Evolutionary conservation across 2,888 invertebrate species (phyloP).

Genomic region (Linnaemya tessellans): DNA sequence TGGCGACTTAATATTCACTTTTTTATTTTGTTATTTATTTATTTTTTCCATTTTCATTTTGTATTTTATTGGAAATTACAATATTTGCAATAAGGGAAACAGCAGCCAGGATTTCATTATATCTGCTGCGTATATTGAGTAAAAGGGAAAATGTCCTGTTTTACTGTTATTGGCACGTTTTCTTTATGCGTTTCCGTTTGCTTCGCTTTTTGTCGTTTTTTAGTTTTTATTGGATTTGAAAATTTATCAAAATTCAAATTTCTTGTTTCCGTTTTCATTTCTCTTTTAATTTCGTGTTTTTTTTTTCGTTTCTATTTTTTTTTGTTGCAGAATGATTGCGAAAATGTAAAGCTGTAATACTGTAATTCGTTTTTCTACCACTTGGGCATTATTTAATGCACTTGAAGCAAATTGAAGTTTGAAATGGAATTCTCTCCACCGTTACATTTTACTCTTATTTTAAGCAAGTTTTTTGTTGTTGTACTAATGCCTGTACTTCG

Average conservation of each 20-base stretch:
- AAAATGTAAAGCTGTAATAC: constrained; percentile 42
- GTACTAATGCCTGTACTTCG: too few relatives aligned
- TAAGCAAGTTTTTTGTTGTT: background rate
- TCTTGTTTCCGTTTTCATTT: constrained; percentile 69
- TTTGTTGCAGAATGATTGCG: constrained; percentile 24
- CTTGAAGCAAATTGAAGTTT: constrained; percentile 71
- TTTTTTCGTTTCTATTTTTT: background rate
- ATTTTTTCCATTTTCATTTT: background rate
- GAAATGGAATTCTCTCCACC: constrained; percentile 31
- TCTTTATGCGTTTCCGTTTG: constrained; percentile 67
- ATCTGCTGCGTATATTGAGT: constrained; percentile 32
- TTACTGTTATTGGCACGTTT: constrained; percentile 66
- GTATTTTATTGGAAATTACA: background rate
- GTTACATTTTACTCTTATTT: constrained; percentile 13
- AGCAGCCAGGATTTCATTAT: constrained; percentile 43
- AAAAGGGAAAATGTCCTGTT: constrained; percentile 22
- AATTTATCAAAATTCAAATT: constrained; percentile 73
- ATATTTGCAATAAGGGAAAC: constrained; percentile 10
- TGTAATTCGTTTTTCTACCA: constrained; percentile 73
- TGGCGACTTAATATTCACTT: constrained; percentile 67
- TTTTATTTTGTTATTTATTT: constrained; percentile 20
- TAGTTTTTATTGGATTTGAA: constrained; percentile 65
- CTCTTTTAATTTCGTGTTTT: background rate
- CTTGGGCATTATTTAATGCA: constrained; percentile 72
- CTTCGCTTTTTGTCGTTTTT: constrained; percentile 20